Conservation (phyloP, 2,113 vertebrate genomes). For the Eidolon helvum region DNA sequence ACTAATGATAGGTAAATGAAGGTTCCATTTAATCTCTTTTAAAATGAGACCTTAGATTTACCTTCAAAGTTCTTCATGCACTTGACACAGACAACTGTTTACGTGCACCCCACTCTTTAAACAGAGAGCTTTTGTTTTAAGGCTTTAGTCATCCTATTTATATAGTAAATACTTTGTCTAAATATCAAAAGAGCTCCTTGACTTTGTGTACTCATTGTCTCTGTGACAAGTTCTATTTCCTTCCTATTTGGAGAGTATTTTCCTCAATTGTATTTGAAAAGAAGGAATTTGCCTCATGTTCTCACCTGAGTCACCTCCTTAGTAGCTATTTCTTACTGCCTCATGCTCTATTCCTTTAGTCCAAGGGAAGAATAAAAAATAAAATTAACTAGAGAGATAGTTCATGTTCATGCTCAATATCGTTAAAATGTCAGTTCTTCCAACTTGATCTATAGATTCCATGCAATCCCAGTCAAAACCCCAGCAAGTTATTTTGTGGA, state of each 20-base stretch:
- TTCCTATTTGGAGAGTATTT: background rate
- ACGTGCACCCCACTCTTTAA: background rate
- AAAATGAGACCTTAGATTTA: constrained; percentile 29
- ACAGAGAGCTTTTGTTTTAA: background rate
- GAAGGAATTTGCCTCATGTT: background rate
- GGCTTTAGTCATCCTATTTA: background rate
- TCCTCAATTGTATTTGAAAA: background rate
- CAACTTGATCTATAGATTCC: background rate
- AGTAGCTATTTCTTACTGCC: background rate
- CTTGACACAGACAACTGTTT: background rate
- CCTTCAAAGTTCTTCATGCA: background rate
- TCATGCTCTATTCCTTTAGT: background rate
- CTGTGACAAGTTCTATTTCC: background rate
- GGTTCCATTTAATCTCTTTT: constrained; percentile 32
- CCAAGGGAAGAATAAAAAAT: background rate
- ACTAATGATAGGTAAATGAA: background rate
- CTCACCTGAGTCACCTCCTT: background rate
- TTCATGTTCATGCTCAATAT: background rate
- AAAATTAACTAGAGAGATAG: background rate
- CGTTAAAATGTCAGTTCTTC: background rate
- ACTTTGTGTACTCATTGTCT: background rate
- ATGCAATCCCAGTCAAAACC: background rate
- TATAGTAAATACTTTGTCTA: background rate
- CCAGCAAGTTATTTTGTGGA: background rate
- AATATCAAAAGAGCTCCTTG: background rate